Evolutionary conservation across 1,140 invertebrate species (phyloP).

Genomic region (Apis laboriosa): DNA sequence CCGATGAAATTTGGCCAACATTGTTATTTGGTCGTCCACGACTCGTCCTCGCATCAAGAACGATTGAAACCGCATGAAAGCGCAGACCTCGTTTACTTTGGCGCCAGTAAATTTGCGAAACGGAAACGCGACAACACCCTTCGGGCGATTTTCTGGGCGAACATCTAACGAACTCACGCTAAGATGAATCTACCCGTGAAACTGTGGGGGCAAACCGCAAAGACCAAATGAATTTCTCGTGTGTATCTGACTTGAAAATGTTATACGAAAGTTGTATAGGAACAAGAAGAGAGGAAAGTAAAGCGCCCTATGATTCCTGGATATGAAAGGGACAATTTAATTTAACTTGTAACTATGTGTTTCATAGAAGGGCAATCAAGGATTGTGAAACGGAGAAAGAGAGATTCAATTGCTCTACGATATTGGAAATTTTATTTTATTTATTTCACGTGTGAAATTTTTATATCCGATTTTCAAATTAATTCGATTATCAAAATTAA

Average conservation of each 20-base stretch:
- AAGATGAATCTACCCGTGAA: slow-evolving; percentile 45
- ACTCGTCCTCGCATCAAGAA: slow-evolving; percentile 38
- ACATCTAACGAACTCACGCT: slow-evolving; percentile 53
- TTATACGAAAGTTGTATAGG: background rate
- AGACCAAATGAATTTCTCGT: slow-evolving; percentile 16
- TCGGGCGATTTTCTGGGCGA: slow-evolving; percentile 44
- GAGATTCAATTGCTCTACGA: background rate
- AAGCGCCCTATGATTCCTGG: too few species aligned
- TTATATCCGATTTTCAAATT: too few species aligned
- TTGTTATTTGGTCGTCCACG: background rate
- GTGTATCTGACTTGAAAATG: background rate
- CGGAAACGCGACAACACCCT: slow-evolving; percentile 19
- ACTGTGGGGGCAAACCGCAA: slow-evolving; percentile 10
- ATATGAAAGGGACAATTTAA: background rate
- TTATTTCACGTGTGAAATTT: too few species aligned
- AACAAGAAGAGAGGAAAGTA: background rate
- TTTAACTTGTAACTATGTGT: background rate
- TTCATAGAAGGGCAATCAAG: background rate
- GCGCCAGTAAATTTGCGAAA: slow-evolving; percentile 45
- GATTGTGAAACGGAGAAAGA: background rate
- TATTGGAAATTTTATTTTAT: too few species aligned
- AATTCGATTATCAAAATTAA: too few species aligned
- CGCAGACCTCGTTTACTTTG: slow-evolving; percentile 8
- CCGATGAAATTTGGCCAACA: background rate
- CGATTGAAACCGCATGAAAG: slow-evolving; percentile 43